Percentiles rank a stretch among this genome's conserved stretches.
Conservation (phyloP, 2,797 vertebrate species). For the Danionella dracula region DNA sequence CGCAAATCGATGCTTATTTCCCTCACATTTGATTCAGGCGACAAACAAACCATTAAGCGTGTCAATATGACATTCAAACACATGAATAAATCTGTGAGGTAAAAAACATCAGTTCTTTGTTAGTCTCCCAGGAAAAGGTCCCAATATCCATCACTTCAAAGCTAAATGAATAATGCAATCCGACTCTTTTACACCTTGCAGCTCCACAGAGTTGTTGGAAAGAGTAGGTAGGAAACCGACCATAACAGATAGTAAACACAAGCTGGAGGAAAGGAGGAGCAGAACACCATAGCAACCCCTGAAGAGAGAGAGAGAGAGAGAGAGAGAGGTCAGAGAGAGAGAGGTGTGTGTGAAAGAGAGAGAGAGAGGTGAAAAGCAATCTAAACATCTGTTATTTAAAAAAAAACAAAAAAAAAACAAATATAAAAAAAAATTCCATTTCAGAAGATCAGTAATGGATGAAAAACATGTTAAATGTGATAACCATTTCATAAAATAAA, state of each 20-base stretch:
- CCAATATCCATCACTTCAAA: conserved; percentile 37
- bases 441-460: no score
- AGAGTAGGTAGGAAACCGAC: conserved; percentile 87
- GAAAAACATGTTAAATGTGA: no score
- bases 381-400: no score
- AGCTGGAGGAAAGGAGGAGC: conserved; percentile 69
- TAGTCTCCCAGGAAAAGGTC: neutral
- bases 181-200: conserved; percentile 65
- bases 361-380: no score
- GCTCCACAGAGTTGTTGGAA: conserved; percentile 85
- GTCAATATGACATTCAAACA: neutral
- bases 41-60: neutral
- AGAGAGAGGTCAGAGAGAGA: no score
- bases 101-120: neutral
- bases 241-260: conserved; percentile 87
- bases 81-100: neutral
- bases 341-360: no score
- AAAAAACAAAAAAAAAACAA: no score
- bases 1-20: conserved; percentile 20
- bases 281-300: conserved; percentile 80
- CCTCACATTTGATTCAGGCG: conserved; percentile 4
- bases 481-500: no score
- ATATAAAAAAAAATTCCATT: no score
- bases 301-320: conserved; percentile 13
- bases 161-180: no score